Evolutionary conservation across 2,113 vertebrate species (phyloP).

Genomic region (Meles meles): DNA sequence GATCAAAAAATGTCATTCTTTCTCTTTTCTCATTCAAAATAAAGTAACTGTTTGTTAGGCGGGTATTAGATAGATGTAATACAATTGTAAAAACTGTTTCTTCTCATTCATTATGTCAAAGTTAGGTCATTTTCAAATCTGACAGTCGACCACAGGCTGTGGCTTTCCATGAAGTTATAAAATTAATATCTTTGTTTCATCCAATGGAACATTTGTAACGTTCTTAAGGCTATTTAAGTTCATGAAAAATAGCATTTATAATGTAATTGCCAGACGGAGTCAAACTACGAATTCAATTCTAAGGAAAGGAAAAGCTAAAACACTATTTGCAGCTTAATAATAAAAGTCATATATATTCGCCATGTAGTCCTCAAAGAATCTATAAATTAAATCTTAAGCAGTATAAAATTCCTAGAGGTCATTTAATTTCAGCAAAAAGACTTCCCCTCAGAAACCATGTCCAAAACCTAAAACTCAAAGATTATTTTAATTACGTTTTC

Average conservation of each 20-base stretch:
- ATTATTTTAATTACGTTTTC: neutral
- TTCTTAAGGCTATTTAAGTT: neutral
- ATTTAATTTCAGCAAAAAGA: neutral
- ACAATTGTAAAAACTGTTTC: neutral
- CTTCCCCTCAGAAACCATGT: neutral
- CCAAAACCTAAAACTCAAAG: neutral
- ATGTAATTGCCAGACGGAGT: neutral
- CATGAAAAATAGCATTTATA: neutral
- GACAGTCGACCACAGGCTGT: neutral
- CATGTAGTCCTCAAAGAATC: neutral
- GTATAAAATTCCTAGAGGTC: neutral
- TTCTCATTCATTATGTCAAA: neutral
- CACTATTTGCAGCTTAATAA: neutral
- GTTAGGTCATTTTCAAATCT: neutral
- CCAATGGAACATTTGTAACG: neutral
- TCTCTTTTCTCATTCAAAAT: neutral
- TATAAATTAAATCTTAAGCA: neutral
- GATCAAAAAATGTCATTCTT: neutral
- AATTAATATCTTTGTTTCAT: neutral
- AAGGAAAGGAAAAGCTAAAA: constrained; percentile 23
- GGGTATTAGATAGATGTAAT: neutral
- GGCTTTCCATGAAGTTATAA: neutral
- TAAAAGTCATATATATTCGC: neutral
- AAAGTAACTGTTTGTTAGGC: neutral
- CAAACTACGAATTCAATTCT: neutral